Evolutionary conservation across 2,888 invertebrate genomes (phyloP).

Genomic region (Liodrosophila aerea): DNA sequence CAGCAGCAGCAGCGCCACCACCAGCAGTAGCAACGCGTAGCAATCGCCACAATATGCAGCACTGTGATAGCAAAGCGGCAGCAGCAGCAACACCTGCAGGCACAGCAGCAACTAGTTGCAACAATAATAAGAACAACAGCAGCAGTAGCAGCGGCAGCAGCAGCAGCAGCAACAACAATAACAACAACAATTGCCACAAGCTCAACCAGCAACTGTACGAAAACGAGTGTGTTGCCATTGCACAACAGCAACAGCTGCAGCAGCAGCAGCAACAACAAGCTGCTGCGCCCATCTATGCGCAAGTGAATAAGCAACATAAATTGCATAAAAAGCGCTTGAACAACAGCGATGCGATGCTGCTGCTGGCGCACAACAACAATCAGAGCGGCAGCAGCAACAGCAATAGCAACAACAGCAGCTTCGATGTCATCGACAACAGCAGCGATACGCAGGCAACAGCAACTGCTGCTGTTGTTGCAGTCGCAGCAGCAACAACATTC

Average conservation of each 20-base stretch:
- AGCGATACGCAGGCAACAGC: conserved; percentile 16
- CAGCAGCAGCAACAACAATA: conserved; percentile 35
- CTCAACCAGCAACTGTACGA: conserved; percentile 78
- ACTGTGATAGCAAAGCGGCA: conserved; percentile 34
- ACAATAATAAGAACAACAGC: conserved; percentile 25
- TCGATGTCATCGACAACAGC: conserved; percentile 53
- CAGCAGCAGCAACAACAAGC: conserved; percentile 22
- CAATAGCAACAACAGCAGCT: conserved; percentile 58
- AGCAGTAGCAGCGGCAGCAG: conserved; percentile 28
- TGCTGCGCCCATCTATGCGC: conserved; percentile 80
- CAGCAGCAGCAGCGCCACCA: conserved; percentile 35
- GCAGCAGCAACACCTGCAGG: conserved; percentile 39
- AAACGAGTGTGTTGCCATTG: conserved; percentile 76
- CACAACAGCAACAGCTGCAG: conserved; percentile 41
- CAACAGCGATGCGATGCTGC: conserved; percentile 29
- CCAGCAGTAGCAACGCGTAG: conserved; percentile 27
- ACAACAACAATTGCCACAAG: conserved; percentile 43
- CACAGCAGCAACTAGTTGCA: conserved; percentile 26
- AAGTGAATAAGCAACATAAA: conserved; percentile 82
- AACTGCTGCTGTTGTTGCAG: conserved; percentile 7
- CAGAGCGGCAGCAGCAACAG: conserved; percentile 54
- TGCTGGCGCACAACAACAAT: conserved; percentile 49
- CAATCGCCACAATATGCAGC: conserved; percentile 17
- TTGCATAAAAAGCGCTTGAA: conserved; percentile 79
- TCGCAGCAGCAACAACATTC: conserved; percentile 1